Percentiles rank a stretch among this genome's conserved stretches.
Evolutionary conservation across 2,797 vertebrate species (phyloP).

Genomic region (Arnoldichthys spilopterus): DNA sequence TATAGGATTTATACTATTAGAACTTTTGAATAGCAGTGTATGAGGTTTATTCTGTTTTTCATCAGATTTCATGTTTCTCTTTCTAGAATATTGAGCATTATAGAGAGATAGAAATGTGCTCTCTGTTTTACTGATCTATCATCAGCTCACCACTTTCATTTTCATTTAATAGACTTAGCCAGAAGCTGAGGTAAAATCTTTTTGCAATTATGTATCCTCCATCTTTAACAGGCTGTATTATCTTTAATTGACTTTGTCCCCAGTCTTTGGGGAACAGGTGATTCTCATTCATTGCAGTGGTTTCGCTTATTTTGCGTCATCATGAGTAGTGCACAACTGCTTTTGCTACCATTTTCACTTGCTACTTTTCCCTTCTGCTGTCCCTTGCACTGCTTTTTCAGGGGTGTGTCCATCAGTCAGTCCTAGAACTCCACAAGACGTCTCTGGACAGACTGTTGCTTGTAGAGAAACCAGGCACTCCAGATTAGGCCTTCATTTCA

Average conservation of each 20-base stretch:
- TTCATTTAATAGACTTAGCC: not conserved
- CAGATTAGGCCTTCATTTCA: conserved; percentile 8
- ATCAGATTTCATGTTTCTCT: conserved; percentile 1
- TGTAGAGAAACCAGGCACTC: not conserved
- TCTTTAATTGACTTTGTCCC: not conserved
- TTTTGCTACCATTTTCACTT: not conserved
- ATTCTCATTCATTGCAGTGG: not conserved
- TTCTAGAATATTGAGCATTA: not conserved
- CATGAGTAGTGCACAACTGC: not conserved
- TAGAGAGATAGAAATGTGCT: conserved; percentile 5
- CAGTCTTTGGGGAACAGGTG: conserved; percentile 8
- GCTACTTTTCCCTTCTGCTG: too few relatives aligned
- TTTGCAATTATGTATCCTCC: too few relatives aligned
- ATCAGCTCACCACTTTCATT: conserved; percentile 3
- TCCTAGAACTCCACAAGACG: not conserved
- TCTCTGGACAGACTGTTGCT: not conserved
- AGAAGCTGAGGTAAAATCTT: not conserved
- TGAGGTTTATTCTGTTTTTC: not conserved
- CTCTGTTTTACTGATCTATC: conserved; percentile 20
- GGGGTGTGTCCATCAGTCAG: too few relatives aligned
- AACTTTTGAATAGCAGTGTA: not conserved
- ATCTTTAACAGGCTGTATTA: not conserved
- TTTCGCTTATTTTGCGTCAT: not conserved
- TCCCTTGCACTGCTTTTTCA: not conserved
- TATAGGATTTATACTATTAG: too few relatives aligned